phyloP scores from a whole-genome alignment of 2,797 vertebrate genomes.

The Helostoma temminkii region DNA sequence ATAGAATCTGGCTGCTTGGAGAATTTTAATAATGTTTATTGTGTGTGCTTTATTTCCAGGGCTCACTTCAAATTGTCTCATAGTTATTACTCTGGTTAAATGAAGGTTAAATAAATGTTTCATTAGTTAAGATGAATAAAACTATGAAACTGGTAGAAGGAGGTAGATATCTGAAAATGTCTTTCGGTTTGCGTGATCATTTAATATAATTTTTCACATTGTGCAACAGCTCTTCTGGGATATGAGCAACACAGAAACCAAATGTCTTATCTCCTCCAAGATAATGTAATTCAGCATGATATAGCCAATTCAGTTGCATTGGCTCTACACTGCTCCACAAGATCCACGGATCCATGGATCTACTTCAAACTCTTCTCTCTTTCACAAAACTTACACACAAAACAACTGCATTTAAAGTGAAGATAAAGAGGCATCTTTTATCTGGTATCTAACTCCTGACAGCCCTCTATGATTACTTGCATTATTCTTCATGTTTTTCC shows the following conservation, averaged over 20 bases:
- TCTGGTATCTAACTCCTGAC: neutral
- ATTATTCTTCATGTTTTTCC: neutral
- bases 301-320: neutral
- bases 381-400: neutral
- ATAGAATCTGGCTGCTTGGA: neutral
- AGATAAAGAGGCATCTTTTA: neutral
- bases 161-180: neutral
- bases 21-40: constrained; percentile 1
- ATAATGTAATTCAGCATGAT: neutral
- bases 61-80: neutral
- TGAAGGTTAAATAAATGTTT: neutral
- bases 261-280: constrained; percentile 4
- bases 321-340: neutral
- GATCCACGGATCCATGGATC: too few relatives aligned
- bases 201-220: neutral
- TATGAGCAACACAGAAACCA: neutral
- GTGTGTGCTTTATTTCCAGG: neutral
- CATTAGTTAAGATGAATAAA: neutral
- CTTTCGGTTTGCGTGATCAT: neutral
- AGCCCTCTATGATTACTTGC: neutral
- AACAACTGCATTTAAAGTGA: neutral
- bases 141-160: neutral
- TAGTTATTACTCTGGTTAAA: neutral
- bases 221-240: neutral
- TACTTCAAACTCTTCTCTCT: neutral